Evolutionary conservation across 2,888 invertebrate species (phyloP), one percentile per base, ranked within the genome.

Genomic region (Papilio protenor): DNA sequence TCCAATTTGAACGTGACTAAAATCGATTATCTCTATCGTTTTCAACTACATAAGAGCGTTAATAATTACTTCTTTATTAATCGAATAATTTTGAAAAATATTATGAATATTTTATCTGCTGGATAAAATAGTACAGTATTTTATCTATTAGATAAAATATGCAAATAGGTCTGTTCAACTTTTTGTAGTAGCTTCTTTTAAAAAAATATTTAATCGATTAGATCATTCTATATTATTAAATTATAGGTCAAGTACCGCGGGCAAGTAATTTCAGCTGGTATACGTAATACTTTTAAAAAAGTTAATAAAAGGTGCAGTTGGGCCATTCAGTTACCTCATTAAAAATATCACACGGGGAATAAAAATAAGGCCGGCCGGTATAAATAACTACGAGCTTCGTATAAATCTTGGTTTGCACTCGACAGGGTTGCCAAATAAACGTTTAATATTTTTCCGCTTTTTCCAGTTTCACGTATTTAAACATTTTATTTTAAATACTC

Each of bases 341-440:
- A 93, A 93, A 93, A 93, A 93, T 93, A 93, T 93, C 93, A 93
- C 92, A 92, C 90, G 86, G 88, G 91, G 90, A 92, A 93, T 93
- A 93, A 93, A 94, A 94, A 93, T 92, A 91, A 91, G 90, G 90
- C 84, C 87, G 87, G 87, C 84, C 83, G 83, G 87, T 91, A 92
- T 93, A 94, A 94, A 94, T 93, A 92, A 92, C 92, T 86, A 88
- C 89, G 85, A 87, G 87, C 90, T 89, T 87, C 84, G 85, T 90
- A 93, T 94, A 94, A 93, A 93, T 93, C 92, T 93, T 92, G 90
- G 92, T 92, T 91, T 90, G 87, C 88, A 88, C 88, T 86, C 83
- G 81, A 81, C 84, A 93, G 93, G 92, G 93, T 84, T 92, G 91
- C 83, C 89, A 78, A 87, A 78, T 72, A 75, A 61, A 78, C 52